Conservation (phyloP, 2,797 vertebrate species). For the Sebastes steindachneri region DNA sequence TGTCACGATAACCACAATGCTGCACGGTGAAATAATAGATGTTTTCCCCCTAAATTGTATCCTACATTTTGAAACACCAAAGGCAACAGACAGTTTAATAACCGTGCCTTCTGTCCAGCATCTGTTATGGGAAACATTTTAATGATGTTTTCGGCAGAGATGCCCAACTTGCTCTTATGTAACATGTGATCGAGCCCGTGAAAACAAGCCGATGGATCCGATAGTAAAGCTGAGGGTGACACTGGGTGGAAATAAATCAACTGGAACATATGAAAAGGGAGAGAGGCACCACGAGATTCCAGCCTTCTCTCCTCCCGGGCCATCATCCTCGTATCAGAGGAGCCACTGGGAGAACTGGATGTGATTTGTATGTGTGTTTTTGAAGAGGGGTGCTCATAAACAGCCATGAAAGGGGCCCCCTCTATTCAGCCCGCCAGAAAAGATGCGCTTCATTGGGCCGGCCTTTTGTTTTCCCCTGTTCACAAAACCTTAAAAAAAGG, state of each 20-base stretch:
- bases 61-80: neutral
- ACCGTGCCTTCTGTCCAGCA: neutral
- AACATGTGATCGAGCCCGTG: slow-evolving; percentile 20
- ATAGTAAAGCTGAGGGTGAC: slow-evolving; percentile 23
- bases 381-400: slow-evolving; percentile 83
- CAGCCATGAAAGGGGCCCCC: slow-evolving; percentile 83
- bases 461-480: slow-evolving; percentile 78
- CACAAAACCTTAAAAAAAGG: slow-evolving; percentile 72
- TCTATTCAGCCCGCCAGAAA: slow-evolving; percentile 75
- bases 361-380: slow-evolving; percentile 85
- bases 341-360: slow-evolving; percentile 76
- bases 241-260: slow-evolving; percentile 52
- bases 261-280: slow-evolving; percentile 40
- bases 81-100: slow-evolving; percentile 2
- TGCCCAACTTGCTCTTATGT: slow-evolving; percentile 34
- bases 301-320: slow-evolving; percentile 21
- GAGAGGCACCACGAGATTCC: slow-evolving; percentile 40
- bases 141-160: slow-evolving; percentile 35
- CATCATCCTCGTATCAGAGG: slow-evolving; percentile 59
- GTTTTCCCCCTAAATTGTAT: neutral
- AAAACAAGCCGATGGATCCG: slow-evolving; percentile 35
- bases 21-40: neutral
- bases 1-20: neutral
- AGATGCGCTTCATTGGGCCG: slow-evolving; percentile 79
- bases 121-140: slow-evolving; percentile 32